Conservation (phyloP, 1,140 invertebrate species). For the Zaprionus lachaisei region DNA sequence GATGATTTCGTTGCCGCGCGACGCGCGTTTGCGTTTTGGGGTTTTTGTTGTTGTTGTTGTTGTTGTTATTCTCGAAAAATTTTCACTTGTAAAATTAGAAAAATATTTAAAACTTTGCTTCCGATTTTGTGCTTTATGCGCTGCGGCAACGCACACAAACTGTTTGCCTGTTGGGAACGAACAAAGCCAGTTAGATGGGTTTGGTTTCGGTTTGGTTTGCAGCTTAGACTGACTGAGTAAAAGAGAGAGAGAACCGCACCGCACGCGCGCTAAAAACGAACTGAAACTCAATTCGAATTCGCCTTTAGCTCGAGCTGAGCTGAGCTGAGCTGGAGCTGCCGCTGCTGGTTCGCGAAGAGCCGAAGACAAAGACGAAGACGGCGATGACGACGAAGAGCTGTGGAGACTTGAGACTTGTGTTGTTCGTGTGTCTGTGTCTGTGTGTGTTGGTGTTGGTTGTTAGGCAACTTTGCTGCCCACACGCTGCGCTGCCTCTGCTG, state of each 20-base stretch:
- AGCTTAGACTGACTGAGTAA: conserved; percentile 27
- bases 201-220: background rate
- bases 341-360: conserved; percentile 39
- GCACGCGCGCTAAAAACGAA: conserved; percentile 83
- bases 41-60: conserved; percentile 18
- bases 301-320: conserved; percentile 38
- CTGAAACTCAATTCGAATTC: conserved; percentile 65
- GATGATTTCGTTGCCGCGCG: conserved; percentile 58
- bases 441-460: conserved; percentile 58
- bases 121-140: conserved; percentile 4
- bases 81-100: conserved; percentile 75
- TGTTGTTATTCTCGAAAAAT: conserved; percentile 52
- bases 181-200: conserved; percentile 15
- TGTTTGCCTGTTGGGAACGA: conserved; percentile 29
- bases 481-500: conserved; percentile 55
- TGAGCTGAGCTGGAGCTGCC: conserved; percentile 1
- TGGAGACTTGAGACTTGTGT: conserved; percentile 65
- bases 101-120: conserved; percentile 63
- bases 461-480: conserved; percentile 82
- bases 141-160: conserved; percentile 28
- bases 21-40: conserved; percentile 31
- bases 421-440: conserved; percentile 37
- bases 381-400: conserved; percentile 29
- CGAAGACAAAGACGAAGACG: conserved; percentile 17
- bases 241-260: conserved; percentile 74